Conservation (phyloP, 2,113 vertebrate genomes). For the Amia ocellicauda region DNA sequence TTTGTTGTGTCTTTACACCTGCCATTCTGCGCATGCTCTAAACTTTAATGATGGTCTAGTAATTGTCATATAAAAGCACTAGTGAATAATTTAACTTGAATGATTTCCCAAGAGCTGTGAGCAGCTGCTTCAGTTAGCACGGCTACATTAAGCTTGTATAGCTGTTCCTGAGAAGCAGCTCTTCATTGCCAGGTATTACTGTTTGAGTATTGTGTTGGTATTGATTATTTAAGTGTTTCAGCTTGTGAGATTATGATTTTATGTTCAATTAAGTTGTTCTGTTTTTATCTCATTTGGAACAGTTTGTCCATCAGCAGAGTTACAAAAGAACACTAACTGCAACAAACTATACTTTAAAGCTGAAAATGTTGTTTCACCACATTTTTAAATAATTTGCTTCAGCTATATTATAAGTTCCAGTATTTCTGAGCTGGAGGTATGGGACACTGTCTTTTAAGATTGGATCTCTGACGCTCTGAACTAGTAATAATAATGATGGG, state of each 20-base stretch:
- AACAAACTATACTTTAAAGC: too few species aligned
- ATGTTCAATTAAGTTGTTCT: too few species aligned
- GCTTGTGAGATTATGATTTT: too few species aligned
- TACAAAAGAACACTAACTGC: too few species aligned
- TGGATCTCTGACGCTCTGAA: too few species aligned
- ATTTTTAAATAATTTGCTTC: too few species aligned
- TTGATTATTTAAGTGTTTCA: neutral
- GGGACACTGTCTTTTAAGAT: too few species aligned
- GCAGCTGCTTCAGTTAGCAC: conserved; percentile 31
- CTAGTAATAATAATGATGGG: neutral
- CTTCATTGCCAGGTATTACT: neutral
- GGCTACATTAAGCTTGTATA: neutral
- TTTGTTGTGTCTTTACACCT: neutral
- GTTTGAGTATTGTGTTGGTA: neutral
- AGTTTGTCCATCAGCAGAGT: too few species aligned
- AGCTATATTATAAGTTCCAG: too few species aligned
- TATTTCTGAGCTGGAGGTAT: too few species aligned
- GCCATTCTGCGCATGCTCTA: conserved; percentile 7
- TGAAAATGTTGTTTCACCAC: too few species aligned
- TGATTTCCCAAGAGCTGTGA: conserved; percentile 32
- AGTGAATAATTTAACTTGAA: conserved; percentile 40
- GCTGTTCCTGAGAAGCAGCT: neutral
- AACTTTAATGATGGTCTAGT: conserved; percentile 28
- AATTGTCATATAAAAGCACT: conserved; percentile 39
- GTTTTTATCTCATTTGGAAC: too few species aligned